Evolutionary conservation across 2,888 invertebrate genomes (phyloP).

Genomic region (Oeneis ivallda): DNA sequence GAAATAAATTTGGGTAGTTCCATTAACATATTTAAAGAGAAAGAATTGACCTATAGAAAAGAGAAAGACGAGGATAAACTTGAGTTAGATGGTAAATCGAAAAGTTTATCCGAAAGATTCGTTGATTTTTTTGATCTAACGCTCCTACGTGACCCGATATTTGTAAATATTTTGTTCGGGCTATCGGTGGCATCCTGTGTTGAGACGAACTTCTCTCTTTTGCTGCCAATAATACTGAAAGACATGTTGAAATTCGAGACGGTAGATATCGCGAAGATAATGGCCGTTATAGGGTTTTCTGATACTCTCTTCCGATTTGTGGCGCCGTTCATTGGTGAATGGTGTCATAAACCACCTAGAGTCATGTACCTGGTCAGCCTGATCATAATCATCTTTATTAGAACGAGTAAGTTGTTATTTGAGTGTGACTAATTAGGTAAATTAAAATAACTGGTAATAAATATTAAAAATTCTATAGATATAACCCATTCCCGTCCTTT

Average conservation of each 20-base stretch:
- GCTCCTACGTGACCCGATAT: conserved; percentile 84
- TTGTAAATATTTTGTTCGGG: conserved; percentile 85
- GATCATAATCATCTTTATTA: conserved; percentile 79
- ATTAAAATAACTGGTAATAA: too few relatives aligned
- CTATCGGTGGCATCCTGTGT: conserved; percentile 85
- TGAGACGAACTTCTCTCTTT: conserved; percentile 85
- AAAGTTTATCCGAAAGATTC: conserved; percentile 55
- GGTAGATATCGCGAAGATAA: conserved; percentile 81
- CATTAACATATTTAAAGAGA: conserved; percentile 79
- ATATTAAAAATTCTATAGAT: not conserved
- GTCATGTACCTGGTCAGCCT: conserved; percentile 85
- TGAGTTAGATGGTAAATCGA: conserved; percentile 44
- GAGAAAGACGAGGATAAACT: conserved; percentile 48
- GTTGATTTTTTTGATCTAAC: conserved; percentile 84
- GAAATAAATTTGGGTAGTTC: conserved; percentile 83
- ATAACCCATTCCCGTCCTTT: not conserved
- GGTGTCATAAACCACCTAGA: conserved; percentile 82
- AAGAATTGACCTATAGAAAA: conserved; percentile 44
- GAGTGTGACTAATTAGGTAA: not conserved
- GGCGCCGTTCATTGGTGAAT: conserved; percentile 85
- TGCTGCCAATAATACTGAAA: conserved; percentile 85
- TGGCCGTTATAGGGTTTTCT: conserved; percentile 83
- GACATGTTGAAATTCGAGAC: conserved; percentile 83
- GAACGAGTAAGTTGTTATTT: conserved; percentile 82
- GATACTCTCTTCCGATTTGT: conserved; percentile 83